Evolutionary conservation across 2,113 vertebrate species (phyloP).

Genomic region (Ceuthmochares aereus): DNA sequence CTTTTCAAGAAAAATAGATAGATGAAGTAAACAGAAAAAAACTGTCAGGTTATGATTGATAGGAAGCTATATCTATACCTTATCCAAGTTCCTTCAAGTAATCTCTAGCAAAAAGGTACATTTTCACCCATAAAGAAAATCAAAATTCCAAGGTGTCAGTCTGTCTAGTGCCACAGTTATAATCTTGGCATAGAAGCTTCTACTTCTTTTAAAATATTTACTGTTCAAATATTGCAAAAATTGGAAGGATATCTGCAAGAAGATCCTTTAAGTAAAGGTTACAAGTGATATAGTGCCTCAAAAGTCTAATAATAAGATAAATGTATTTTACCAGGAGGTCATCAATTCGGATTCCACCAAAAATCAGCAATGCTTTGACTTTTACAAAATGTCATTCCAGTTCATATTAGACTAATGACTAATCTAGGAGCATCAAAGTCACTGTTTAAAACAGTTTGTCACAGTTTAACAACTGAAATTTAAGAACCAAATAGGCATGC

Average conservation of each 20-base stretch:
- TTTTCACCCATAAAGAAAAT: not conserved
- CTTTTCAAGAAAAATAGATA: not conserved
- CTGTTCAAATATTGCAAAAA: not conserved
- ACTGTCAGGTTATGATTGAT: not conserved
- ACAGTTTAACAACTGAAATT: not conserved
- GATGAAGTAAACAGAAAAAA: not conserved
- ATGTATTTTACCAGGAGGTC: not conserved
- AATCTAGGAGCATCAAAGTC: conserved; percentile 11
- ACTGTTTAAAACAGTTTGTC: not conserved
- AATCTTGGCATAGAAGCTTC: not conserved
- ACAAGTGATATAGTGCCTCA: not conserved
- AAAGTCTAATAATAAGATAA: conserved; percentile 33
- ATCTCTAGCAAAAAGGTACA: not conserved
- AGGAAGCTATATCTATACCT: not conserved
- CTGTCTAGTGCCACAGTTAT: not conserved
- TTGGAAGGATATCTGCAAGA: not conserved
- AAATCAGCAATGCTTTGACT: conserved; percentile 37
- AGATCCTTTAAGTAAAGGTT: conserved; percentile 17
- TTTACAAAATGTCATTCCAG: conserved; percentile 30
- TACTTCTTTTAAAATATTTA: not conserved
- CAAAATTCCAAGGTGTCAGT: not conserved
- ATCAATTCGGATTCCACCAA: conserved; percentile 26
- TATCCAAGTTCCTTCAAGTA: not conserved
- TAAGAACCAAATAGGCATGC: not conserved
- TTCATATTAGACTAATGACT: conserved; percentile 2